Conservation (phyloP, 2,888 invertebrate genomes). For the Rhagonycha fulva region DNA sequence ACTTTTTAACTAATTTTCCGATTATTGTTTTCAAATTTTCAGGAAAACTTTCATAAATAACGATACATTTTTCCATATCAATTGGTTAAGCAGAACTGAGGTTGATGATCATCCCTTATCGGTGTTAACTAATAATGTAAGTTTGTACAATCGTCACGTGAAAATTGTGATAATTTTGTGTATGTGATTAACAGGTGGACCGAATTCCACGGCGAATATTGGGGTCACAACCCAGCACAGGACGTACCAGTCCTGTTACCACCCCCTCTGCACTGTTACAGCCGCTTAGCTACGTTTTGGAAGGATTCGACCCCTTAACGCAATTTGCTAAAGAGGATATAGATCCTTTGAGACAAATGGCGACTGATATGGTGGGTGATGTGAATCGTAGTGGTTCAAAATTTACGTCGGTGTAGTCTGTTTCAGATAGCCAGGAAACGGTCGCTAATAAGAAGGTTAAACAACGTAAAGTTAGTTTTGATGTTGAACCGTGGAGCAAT, state of each 20-base stretch:
- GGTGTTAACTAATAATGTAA: conserved; percentile 48
- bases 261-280: conserved; percentile 56
- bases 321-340: conserved; percentile 68
- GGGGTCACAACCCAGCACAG: conserved; percentile 57
- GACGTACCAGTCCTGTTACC: conserved; percentile 57
- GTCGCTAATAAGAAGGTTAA: conserved; percentile 41
- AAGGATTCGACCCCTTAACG: conserved; percentile 75
- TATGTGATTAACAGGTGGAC: conserved; percentile 56
- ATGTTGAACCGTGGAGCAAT: conserved; percentile 76
- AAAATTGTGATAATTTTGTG: background rate
- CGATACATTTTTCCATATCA: background rate
- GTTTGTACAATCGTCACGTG: background rate
- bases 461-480: conserved; percentile 42
- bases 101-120: conserved; percentile 64
- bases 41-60: conserved; percentile 37
- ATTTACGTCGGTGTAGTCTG: conserved; percentile 31
- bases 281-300: conserved; percentile 63
- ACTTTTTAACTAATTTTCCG: background rate
- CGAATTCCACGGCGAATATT: conserved; percentile 58
- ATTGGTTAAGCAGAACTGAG: conserved; percentile 26
- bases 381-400: background rate
- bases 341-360: conserved; percentile 69
- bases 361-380: conserved; percentile 56
- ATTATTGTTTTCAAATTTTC: conserved; percentile 5
- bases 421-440: conserved; percentile 28